Evolutionary conservation across 2,888 invertebrate genomes (phyloP), one percentile per base, ranked within the genome.

Genomic region (Boloria euphrosyne): DNA sequence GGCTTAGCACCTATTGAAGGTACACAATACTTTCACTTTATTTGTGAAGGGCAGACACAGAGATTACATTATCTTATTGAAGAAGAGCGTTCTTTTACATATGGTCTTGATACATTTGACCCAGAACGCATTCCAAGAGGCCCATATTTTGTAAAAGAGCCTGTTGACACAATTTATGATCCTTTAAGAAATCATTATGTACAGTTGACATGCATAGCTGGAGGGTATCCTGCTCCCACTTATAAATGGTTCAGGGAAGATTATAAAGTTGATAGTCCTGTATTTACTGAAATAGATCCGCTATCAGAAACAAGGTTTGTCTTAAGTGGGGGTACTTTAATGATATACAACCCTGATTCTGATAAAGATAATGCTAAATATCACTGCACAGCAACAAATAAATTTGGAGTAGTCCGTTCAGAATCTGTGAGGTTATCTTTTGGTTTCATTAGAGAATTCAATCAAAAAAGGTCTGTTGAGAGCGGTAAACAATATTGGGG

Each of bases 401-500:
- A 94, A 79, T 98, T 95, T 90, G 99, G 99, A 4, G 95, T 95
- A 13, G 95, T 98, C 63, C 93, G 97, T 44, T 98, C 98, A 1
- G 97, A 97, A 82, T 97, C 96, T 75, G 97, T 97, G 0, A 93
- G 96, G 59, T 87, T 99, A 4, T 96, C 97, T 53, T 98, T 98
- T 89, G 98, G 98, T 43, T 96, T 94, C 80, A 97, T 98, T 72
- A 94, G 96, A 80, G 97, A 98, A 85, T 98, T 98, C 78, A 98
- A 97, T 86, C 93, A 97, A 72, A 96, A 97, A 81, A 94, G 98
- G 66, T 95, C 97, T 0, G 93, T 94, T 52, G 98, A 98, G 87
- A 93, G 93, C 70, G 98, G 97, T 7, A 96, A 96, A 76, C 96
- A 97, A 84, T 97, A 98, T 86, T 98, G 98, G 98, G 98, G 98